Conservation (phyloP, 2,113 vertebrate species). For the Crypturellus undulatus region DNA sequence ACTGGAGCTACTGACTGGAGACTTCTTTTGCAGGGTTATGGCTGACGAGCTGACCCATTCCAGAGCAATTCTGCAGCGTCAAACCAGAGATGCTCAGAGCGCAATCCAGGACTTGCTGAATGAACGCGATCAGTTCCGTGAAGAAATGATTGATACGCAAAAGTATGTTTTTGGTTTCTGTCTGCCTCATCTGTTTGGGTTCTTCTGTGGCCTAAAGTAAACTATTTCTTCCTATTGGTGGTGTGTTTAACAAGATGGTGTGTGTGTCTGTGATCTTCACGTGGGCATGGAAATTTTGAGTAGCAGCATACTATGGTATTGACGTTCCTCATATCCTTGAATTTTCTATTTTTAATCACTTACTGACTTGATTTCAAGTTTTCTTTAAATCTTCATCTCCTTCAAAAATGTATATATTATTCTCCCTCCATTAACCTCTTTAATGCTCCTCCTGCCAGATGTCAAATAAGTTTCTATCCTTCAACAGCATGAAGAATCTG, state of each 20-base stretch:
- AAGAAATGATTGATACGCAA: slow-evolving; percentile 89
- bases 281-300: background rate
- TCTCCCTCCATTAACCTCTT: background rate
- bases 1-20: background rate
- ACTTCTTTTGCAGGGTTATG: slow-evolving; percentile 88
- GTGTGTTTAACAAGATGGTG: background rate
- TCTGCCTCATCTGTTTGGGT: background rate
- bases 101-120: slow-evolving; percentile 92
- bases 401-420: background rate
- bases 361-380: background rate
- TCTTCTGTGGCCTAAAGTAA: background rate
- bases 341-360: background rate
- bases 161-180: slow-evolving; percentile 78
- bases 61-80: slow-evolving; percentile 88
- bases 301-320: background rate
- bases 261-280: background rate
- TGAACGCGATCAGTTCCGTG: slow-evolving; percentile 91
- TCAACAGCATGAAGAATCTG: background rate
- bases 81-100: slow-evolving; percentile 91
- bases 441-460: background rate
- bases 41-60: slow-evolving; percentile 93
- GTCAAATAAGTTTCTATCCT: background rate
- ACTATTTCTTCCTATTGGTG: background rate
- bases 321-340: background rate
- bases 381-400: background rate